Percentiles rank a stretch among this genome's conserved stretches.
phyloP scores from a whole-genome alignment of 1,140 invertebrate species.

The Bicyclus anynana region DNA sequence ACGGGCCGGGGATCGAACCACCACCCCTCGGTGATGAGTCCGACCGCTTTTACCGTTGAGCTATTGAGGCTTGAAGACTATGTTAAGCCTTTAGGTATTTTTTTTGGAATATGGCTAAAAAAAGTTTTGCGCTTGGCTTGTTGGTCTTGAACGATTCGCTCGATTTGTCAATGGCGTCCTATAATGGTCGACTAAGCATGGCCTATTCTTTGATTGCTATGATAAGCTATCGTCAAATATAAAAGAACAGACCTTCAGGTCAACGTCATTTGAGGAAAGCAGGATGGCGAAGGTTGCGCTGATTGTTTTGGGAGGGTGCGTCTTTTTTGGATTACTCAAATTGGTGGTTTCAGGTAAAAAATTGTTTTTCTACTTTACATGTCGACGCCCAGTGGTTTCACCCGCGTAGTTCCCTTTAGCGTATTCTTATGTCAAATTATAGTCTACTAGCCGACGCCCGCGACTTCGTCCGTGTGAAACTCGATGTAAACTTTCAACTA shows the following conservation, averaged over 20 bases:
- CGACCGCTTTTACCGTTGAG: no score
- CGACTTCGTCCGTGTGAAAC: no score
- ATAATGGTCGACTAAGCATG: constrained; percentile 27
- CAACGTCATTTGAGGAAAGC: constrained; percentile 21
- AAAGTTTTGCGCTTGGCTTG: constrained; percentile 22
- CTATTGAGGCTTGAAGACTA: no score
- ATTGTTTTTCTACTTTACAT: neutral
- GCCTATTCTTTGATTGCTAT: constrained; percentile 31
- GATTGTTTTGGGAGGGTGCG: constrained; percentile 17
- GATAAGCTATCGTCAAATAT: constrained; percentile 34
- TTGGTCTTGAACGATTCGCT: constrained; percentile 17
- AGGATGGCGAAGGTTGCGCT: constrained; percentile 32
- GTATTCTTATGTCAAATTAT: no score
- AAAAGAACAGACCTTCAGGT: constrained; percentile 7
- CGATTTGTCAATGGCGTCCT: constrained; percentile 24
- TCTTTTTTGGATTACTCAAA: constrained; percentile 26
- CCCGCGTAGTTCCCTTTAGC: no score
- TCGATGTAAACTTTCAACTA: no score
- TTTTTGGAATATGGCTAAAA: neutral
- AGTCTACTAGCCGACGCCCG: no score
- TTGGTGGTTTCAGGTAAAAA: constrained; percentile 23
- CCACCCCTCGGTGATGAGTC: no score
- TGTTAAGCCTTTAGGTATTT: no score
- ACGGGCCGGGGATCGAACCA: no score
- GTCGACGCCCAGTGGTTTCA: no score